These are phyloP conservation scores for Papilio protenor DNA, from an alignment of 2,888 invertebrate genomes.

Conservation along the genomic window DNA sequence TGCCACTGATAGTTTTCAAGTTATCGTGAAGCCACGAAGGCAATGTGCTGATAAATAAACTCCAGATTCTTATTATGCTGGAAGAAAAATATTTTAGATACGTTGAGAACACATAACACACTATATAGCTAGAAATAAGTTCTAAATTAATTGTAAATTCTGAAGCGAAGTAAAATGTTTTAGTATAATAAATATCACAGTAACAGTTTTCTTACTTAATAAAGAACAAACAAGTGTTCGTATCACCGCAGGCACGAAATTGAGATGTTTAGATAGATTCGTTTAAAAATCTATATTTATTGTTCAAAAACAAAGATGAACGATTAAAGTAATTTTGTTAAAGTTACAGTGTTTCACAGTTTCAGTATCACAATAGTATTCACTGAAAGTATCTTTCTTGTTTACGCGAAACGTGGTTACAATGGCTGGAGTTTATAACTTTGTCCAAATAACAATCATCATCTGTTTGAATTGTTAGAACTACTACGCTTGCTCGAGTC, in stretches of 20 bases:
- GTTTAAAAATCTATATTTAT: background rate
- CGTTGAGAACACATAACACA: background rate
- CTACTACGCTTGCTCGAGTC: conserved; percentile 47
- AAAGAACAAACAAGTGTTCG: background rate
- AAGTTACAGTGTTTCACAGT: background rate
- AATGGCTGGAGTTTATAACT: conserved; percentile 17
- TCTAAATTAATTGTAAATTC: too few relatives aligned
- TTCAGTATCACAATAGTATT: background rate
- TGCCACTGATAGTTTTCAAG: conserved; percentile 77
- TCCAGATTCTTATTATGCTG: conserved; percentile 49
- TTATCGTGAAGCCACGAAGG: conserved; percentile 75
- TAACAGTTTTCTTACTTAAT: too few relatives aligned
- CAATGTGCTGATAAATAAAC: conserved; percentile 49
- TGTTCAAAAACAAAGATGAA: background rate
- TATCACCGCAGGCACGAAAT: background rate
- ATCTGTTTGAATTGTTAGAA: conserved; percentile 44
- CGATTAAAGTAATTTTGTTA: background rate
- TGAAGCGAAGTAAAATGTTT: too few relatives aligned
- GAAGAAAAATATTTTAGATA: conserved; percentile 23
- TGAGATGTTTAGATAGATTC: background rate
- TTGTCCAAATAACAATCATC: conserved; percentile 34
- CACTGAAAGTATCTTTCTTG: background rate
- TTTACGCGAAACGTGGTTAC: conserved; percentile 5
- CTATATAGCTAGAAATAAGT: too few relatives aligned
- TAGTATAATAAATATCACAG: too few relatives aligned